phyloP scores from a whole-genome alignment of 2,797 vertebrate species.

The Rhinophrynus dorsalis region DNA sequence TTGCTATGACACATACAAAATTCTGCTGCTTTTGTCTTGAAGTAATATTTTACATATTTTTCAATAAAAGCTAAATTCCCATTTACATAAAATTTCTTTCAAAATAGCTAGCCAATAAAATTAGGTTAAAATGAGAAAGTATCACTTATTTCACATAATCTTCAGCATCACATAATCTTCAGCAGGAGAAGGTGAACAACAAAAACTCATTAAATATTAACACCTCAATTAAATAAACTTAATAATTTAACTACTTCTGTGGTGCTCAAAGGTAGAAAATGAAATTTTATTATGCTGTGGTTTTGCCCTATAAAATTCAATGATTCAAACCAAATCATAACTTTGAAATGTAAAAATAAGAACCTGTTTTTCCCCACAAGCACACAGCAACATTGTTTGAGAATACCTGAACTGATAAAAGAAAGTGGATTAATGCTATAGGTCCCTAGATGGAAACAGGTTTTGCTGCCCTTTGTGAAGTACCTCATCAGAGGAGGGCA shows the following conservation, averaged over 20 bases:
- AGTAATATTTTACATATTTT: not conserved
- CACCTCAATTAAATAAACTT: slow-evolving; percentile 43
- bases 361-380: not conserved
- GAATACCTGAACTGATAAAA: too few species aligned
- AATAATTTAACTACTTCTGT: slow-evolving; percentile 38
- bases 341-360: slow-evolving; percentile 2
- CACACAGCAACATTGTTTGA: too few species aligned
- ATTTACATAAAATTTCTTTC: not conserved
- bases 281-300: slow-evolving; percentile 23
- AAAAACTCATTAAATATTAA: slow-evolving; percentile 43
- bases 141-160: not conserved
- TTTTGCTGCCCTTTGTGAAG: too few species aligned
- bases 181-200: slow-evolving; percentile 23
- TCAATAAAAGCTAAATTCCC: not conserved
- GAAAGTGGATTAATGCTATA: too few species aligned
- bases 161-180: not conserved
- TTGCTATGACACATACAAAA: slow-evolving; percentile 58
- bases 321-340: slow-evolving; percentile 16
- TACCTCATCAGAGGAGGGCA: too few species aligned
- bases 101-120: not conserved
- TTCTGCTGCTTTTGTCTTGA: slow-evolving; percentile 18
- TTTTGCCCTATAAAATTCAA: slow-evolving; percentile 16
- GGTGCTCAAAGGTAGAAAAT: slow-evolving; percentile 26
- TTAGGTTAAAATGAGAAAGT: not conserved
- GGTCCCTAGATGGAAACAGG: too few species aligned